Evolutionary conservation across 2,888 invertebrate species (phyloP), one percentile per base, ranked within the genome.

Genomic region (Phaedon cochleariae): DNA sequence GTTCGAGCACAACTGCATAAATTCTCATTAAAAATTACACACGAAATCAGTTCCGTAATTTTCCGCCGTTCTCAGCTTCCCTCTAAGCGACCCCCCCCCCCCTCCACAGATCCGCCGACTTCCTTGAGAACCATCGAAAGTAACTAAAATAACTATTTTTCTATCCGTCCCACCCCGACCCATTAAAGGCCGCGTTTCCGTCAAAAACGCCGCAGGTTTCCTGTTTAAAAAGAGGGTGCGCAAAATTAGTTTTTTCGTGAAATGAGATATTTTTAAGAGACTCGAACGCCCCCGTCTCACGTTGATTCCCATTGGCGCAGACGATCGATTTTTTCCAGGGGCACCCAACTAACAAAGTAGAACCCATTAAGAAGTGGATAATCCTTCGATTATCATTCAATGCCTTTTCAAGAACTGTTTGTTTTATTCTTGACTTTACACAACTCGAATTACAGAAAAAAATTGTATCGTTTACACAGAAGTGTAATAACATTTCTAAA

Each of bases 221-320:
- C 79, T 77, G 79, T 78, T 74, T 74, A 76, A 75, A 75, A 77
- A 76, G 77, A 77, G 79, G 79, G 78, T 78, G 78, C 79, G 72
- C 78, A 79, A 79, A 77, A 76, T 74, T 76, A 73, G 77, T 79
- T 78, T 78, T 77, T 76, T 73, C 67, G 72, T 77, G 80, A 81
- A 79, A 80, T 67, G 79, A 74, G 80, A 81, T 80, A 79, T 81
- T 80, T 80, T 79, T 76, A 76, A 74, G 73, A 64, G 64, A 41
- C 61, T 66, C 71, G 45, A 45, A 60, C 68, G 69, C 72, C 71
- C 73, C 64, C 66, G 57, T 48, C 58, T 57, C 57, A 22, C 54
- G 49, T 60, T 55, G 51, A 41, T 26, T 1, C 15, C 15, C 41
- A 41, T 17, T 26, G 10, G 29, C 18, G 10, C 26, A 12, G 15